These are phyloP conservation scores for Norana najaformis DNA, from an alignment of 2,888 invertebrate genomes.

Conservation along the genomic window DNA sequence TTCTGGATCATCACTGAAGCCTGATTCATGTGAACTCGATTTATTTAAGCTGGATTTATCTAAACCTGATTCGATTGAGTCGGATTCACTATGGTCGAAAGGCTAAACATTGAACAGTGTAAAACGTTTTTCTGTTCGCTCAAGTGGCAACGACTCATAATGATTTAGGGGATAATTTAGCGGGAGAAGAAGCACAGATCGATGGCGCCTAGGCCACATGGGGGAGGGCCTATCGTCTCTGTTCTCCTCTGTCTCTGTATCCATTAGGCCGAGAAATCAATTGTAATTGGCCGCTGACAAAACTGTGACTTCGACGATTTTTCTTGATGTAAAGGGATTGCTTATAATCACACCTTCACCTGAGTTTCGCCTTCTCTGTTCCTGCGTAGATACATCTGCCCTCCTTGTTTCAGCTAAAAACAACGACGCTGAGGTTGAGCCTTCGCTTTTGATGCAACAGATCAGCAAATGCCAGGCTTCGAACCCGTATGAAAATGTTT, in stretches of 20 bases:
- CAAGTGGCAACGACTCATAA: neutral
- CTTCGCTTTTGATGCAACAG: neutral
- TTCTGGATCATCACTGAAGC: neutral
- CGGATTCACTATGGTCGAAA: too few species aligned
- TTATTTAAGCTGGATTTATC: neutral
- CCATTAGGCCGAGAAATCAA: neutral
- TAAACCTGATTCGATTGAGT: too few species aligned
- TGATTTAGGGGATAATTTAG: slow-evolving; percentile 1
- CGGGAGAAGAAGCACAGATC: neutral
- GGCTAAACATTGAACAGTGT: neutral
- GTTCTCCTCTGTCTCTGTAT: neutral
- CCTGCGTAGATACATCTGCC: neutral
- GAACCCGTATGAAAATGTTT: neutral
- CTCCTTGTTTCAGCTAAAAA: neutral
- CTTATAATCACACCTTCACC: neutral
- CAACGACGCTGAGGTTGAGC: neutral
- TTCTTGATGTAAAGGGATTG: neutral
- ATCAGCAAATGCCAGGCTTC: neutral
- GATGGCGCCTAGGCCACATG: neutral
- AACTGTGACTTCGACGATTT: neutral
- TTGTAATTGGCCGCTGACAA: neutral
- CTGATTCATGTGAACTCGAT: neutral
- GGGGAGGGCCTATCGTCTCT: neutral
- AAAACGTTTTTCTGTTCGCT: neutral
- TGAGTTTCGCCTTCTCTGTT: neutral